Percentiles rank a stretch among this genome's conserved stretches.
Evolutionary conservation across 2,888 invertebrate genomes (phyloP).

Genomic region (Therioaphis trifolii): DNA sequence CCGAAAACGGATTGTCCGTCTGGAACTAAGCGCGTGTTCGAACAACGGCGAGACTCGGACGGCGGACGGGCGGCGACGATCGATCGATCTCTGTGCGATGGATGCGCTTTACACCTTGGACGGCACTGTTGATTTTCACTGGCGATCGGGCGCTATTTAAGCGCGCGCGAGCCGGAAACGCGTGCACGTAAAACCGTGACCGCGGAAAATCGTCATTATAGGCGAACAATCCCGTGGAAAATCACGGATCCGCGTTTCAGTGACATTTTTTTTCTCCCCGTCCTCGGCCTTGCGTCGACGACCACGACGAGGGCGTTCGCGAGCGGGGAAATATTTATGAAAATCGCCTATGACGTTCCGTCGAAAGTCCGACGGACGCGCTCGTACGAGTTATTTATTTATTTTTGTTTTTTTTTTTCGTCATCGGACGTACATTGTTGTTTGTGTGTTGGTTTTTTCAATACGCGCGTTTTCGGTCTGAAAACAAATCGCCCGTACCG

Average conservation of each 20-base stretch:
- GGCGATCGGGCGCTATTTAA: neutral
- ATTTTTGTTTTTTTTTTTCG: no score
- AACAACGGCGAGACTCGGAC: neutral
- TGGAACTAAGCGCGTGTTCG: neutral
- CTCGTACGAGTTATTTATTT: no score
- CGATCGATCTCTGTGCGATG: neutral
- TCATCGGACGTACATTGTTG: no score
- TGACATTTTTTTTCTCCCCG: conserved; percentile 10
- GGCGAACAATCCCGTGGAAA: conserved; percentile 10
- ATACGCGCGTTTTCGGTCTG: no score
- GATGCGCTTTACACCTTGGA: neutral
- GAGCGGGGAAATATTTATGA: no score
- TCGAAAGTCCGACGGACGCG: no score
- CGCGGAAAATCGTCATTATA: conserved; percentile 12
- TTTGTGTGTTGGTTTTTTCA: no score
- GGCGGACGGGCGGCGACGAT: neutral
- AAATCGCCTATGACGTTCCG: neutral
- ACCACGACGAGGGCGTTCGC: neutral
- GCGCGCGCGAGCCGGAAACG: neutral
- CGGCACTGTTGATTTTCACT: neutral
- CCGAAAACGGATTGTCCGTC: no score
- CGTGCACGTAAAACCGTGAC: conserved; percentile 42
- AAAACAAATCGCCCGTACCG: no score
- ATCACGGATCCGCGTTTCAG: conserved; percentile 12
- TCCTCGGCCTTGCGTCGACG: conserved; percentile 20